Evolutionary conservation across 2,888 invertebrate genomes (phyloP).

Genomic region (Drosophila kuntzei): DNA sequence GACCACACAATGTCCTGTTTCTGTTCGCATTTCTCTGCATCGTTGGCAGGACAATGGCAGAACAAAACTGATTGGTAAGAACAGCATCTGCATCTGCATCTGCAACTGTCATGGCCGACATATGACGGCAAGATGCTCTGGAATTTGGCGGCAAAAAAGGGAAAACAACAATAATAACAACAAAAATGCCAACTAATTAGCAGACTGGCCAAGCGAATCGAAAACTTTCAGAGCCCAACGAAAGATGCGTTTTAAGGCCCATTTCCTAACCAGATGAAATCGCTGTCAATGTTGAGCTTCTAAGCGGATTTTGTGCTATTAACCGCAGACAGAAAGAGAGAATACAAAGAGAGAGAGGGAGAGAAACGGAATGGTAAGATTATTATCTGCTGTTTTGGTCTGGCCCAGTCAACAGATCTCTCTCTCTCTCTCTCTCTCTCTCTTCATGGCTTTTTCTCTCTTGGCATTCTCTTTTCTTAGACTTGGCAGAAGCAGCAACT

Average conservation of each 20-base stretch:
- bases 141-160: constrained; percentile 70
- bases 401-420: constrained; percentile 25
- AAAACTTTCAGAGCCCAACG: constrained; percentile 48
- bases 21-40: constrained; percentile 6
- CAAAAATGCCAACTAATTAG: constrained; percentile 56
- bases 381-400: constrained; percentile 13
- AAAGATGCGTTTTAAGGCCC: constrained; percentile 43
- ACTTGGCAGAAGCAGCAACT: constrained; percentile 59
- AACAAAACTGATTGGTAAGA: constrained; percentile 64
- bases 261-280: constrained; percentile 62
- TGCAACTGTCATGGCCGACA: constrained; percentile 74
- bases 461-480: constrained; percentile 45
- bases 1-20: constrained; percentile 56
- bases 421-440: constrained; percentile 8
- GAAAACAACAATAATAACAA: constrained; percentile 20
- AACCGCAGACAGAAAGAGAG: constrained; percentile 21
- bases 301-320: constrained; percentile 68
- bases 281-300: constrained; percentile 64
- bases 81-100: constrained; percentile 62
- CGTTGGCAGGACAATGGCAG: constrained; percentile 24
- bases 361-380: constrained; percentile 22
- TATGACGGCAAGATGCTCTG: constrained; percentile 67
- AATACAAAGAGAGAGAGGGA: constrained; percentile 28
- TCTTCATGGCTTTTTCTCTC: constrained; percentile 17
- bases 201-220: constrained; percentile 46